Base-by-base conservation (phyloP, 2,113 vertebrate genomes). In the Sinosuthora webbiana region DNA sequence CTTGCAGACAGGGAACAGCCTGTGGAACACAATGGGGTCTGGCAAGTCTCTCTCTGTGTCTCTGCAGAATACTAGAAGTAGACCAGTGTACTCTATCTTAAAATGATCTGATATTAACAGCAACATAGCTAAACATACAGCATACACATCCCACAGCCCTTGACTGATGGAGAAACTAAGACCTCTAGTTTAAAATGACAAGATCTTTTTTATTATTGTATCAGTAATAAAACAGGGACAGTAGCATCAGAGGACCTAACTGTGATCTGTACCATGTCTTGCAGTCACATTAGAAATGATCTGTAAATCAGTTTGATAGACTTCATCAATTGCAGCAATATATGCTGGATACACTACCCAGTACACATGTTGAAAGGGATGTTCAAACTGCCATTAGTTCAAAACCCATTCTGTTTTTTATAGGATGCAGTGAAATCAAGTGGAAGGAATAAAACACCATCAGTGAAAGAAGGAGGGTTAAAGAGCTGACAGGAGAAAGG, bases 141-240 rank as follows among this genome's bases (percentile, higher is more conserved):
- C 35, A 33, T 55, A 37, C 18, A 27, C 37, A 76, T 53, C 45
- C 21, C 76, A 55, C 62, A 83, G 71, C 60, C 28, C 52, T 77
- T 1, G 2, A 74, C 49, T 69, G 70, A 57, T 19, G 30, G 82
- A 86, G 83, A 64, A 86, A 69, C 83, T 74, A 39, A 69, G 45
- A 79, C 63, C 21, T 87, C 64, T 86, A 21, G 37, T 83, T 90
- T 71, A 92, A 65, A 91, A 83, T 63, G 27, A 71, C 45, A 90
- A 67, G 75, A 88, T 82, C 28, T 74, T 96, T 96, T 93, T 95
- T 94, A 86, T 94, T 94, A 64, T 90, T 64, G 9, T 75, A 70
- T 60, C 55, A 86, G 63, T 94, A 96, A 74, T 85, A 85, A 91
- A 81, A 82, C 92, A 89, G 77, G 44, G 30, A 67, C 9, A 11